Evolutionary conservation across 1,140 invertebrate genomes (phyloP).

Genomic region (Zelostemma sp.): DNA sequence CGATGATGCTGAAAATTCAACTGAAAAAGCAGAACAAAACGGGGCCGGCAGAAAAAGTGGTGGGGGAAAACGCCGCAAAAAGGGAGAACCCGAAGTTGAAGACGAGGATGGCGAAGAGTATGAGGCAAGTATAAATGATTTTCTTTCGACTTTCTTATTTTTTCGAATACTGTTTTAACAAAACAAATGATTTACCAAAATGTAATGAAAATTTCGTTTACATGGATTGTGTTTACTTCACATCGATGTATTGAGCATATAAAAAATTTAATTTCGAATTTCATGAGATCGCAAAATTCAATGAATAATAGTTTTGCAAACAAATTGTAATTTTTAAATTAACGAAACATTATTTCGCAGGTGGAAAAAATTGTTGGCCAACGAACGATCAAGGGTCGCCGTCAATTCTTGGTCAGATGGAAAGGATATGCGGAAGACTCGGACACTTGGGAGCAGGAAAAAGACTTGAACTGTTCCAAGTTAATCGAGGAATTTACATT

Average conservation of each 20-base stretch:
- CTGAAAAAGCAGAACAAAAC: slow-evolving; percentile 47
- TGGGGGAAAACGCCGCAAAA: slow-evolving; percentile 52
- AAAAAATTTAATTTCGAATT: too few species aligned
- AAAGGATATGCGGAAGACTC: slow-evolving; percentile 80
- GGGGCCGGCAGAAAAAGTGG: slow-evolving; percentile 39
- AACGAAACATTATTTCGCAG: slow-evolving; percentile 59
- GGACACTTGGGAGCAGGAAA: slow-evolving; percentile 87
- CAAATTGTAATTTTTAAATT: too few species aligned
- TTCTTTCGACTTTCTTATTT: not conserved
- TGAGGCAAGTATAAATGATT: slow-evolving; percentile 48
- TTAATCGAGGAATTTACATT: slow-evolving; percentile 76
- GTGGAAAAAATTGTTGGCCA: slow-evolving; percentile 79
- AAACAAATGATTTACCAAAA: too few species aligned
- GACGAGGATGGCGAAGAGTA: slow-evolving; percentile 56
- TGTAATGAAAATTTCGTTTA: too few species aligned
- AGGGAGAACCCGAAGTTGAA: slow-evolving; percentile 28
- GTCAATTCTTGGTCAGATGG: slow-evolving; percentile 85
- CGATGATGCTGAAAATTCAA: slow-evolving; percentile 27
- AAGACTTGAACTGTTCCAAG: slow-evolving; percentile 78
- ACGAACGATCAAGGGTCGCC: slow-evolving; percentile 76
- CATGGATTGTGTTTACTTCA: too few species aligned
- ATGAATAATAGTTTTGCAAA: too few species aligned
- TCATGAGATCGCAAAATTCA: too few species aligned
- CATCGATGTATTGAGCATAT: too few species aligned
- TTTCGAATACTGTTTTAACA: too few species aligned